Base-by-base conservation (phyloP, 2,797 vertebrate species). In the Muscicapa striata region DNA sequence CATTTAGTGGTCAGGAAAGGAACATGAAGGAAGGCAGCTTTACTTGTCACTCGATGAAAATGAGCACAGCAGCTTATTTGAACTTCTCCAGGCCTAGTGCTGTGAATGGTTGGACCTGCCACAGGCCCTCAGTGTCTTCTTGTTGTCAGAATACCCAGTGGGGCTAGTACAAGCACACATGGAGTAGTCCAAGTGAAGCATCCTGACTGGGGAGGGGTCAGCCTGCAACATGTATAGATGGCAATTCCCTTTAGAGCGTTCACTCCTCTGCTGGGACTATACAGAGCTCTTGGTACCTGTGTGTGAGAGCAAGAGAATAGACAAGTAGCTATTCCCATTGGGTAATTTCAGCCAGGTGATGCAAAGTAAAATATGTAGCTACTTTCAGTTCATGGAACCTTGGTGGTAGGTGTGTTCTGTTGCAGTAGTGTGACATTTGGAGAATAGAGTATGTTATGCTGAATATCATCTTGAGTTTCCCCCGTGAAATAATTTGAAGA, bases 401-500 rank as follows among this genome's bases (percentile, higher is more conserved):
- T 94, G 77, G 81, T 27, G 6, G 41, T 59, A 59, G 76, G 34
- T 20, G 16, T 75, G 74, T 92, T 95, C 58, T 81, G 30, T 57
- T 83, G 67, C 29, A 51, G 38, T 40, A 49, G 45, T 57, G 59
- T 96, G 73, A 78, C 45, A 32, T 95, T 84, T 69, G 64, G 72
- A 96, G 66, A 94, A 61, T 20, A 75, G 84, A 92, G 67, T 70
- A 51, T 30, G 43, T 88, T 93, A 20, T 51, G 54, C 70, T 29
- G 88, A 89, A 75, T 83, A 43, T 59, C 84, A 90, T 84, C 82
- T 74, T 84, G 91, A 93, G 55, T 91, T 95, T 94, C 49, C 19
- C 58, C 68, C 48, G 49, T 84, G 30, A 95, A 95, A 90, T 95
- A 92, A 92, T 96, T 84, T 92, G 84, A 93, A 88, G 72, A 79